Evolutionary conservation across 92 coral and sea anemone genomes (phyloP).

Genomic region (Ricordea florida): DNA sequence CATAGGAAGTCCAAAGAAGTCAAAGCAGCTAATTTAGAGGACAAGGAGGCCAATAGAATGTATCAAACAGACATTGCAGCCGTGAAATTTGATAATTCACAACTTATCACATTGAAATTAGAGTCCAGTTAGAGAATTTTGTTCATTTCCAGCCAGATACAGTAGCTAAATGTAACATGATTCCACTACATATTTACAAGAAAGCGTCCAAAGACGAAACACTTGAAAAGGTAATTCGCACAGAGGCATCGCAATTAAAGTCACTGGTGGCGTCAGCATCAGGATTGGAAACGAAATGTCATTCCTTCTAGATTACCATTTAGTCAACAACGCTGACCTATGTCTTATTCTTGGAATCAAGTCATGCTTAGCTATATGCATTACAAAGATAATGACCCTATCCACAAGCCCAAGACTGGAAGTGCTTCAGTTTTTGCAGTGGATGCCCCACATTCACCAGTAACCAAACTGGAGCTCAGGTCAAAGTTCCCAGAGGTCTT

Average conservation of each 20-base stretch:
- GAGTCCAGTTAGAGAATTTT: slow-evolving; percentile 52
- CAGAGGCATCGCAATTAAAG: slow-evolving; percentile 26
- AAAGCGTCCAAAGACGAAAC: slow-evolving; percentile 7
- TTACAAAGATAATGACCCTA: slow-evolving; percentile 32
- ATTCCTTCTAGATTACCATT: slow-evolving; percentile 2
- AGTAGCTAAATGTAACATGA: slow-evolving; percentile 40
- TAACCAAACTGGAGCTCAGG: neutral
- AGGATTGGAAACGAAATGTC: neutral
- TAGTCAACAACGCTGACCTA: slow-evolving; percentile 23
- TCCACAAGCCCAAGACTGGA: slow-evolving; percentile 6
- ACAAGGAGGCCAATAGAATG: slow-evolving; percentile 13
- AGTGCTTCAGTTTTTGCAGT: neutral
- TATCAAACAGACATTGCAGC: slow-evolving; percentile 31
- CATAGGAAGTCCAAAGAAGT: slow-evolving; percentile 21
- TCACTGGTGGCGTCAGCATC: slow-evolving; percentile 17
- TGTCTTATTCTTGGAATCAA: slow-evolving; percentile 32
- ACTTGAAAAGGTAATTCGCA: slow-evolving; percentile 8
- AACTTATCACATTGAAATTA: slow-evolving; percentile 50
- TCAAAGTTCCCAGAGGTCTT: slow-evolving; percentile 24
- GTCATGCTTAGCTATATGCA: slow-evolving; percentile 45
- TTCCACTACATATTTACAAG: slow-evolving; percentile 24
- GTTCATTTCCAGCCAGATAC: slow-evolving; percentile 54
- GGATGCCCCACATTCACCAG: neutral
- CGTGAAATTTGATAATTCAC: slow-evolving; percentile 40
- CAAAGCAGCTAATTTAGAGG: neutral